Percentiles rank a stretch among this genome's conserved stretches.
Evolutionary conservation across 1,140 invertebrate species (phyloP).

Genomic region (Zaprionus capensis): DNA sequence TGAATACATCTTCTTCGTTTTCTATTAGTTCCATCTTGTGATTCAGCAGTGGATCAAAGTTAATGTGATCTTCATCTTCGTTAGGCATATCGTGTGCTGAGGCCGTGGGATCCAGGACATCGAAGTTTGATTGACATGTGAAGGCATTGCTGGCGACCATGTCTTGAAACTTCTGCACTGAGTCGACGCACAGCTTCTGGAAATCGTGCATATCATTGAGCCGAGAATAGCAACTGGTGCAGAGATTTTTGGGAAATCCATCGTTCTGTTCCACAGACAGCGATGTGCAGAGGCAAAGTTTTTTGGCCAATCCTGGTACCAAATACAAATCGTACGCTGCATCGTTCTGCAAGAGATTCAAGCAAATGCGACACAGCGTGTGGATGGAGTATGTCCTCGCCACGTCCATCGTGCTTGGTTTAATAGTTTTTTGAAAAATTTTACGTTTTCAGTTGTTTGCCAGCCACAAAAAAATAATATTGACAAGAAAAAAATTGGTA

Average conservation of each 20-base stretch:
- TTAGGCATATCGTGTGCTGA: slow-evolving; percentile 45
- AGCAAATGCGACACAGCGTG: slow-evolving; percentile 77
- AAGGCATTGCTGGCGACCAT: slow-evolving; percentile 71
- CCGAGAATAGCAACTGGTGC: slow-evolving; percentile 71
- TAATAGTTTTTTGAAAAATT: slow-evolving; percentile 15
- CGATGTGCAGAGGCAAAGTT: slow-evolving; percentile 76
- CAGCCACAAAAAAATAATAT: slow-evolving; percentile 74
- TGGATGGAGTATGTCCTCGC: slow-evolving; percentile 73
- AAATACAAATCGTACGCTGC: slow-evolving; percentile 74
- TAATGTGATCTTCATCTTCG: slow-evolving; percentile 74
- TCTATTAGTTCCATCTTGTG: slow-evolving; percentile 79
- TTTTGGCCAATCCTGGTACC: slow-evolving; percentile 78
- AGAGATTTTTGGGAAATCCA: slow-evolving; percentile 78
- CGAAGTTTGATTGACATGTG: slow-evolving; percentile 62
- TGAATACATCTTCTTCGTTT: slow-evolving; percentile 80
- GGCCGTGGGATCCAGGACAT: slow-evolving; percentile 60
- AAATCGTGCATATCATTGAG: slow-evolving; percentile 79
- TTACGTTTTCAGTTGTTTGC: slow-evolving; percentile 42
- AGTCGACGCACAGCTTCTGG: slow-evolving; percentile 74
- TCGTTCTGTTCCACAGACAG: slow-evolving; percentile 78
- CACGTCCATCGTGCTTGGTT: slow-evolving; percentile 61
- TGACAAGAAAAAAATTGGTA: slow-evolving; percentile 77
- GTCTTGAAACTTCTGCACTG: slow-evolving; percentile 78
- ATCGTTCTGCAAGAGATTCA: slow-evolving; percentile 75
- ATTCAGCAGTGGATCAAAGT: slow-evolving; percentile 77